These are phyloP conservation scores for Myripristis murdjan DNA, from an alignment of 2,797 vertebrate genomes.

Conservation along the genomic window DNA sequence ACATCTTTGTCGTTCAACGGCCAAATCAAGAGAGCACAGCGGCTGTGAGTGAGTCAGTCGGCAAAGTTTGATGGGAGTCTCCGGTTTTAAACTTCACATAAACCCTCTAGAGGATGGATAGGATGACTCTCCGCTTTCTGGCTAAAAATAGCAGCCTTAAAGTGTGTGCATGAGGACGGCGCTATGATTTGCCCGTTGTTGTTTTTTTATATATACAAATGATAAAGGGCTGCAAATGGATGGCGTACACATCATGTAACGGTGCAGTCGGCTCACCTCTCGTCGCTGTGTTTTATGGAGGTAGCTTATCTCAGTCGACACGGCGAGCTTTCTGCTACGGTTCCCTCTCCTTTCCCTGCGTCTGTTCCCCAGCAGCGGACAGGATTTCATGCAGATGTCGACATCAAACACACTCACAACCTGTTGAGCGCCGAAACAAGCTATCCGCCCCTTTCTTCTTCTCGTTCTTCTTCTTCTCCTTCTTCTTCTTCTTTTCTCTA, in stretches of 20 bases:
- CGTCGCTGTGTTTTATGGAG: slow-evolving; percentile 9
- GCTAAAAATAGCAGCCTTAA: slow-evolving; percentile 45
- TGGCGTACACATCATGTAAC: slow-evolving; percentile 39
- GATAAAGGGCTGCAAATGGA: not conserved
- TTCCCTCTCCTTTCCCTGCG: slow-evolving; percentile 12
- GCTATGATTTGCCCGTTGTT: too few species aligned
- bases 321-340: slow-evolving; percentile 33
- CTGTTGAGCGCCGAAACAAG: slow-evolving; percentile 41
- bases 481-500: not conserved
- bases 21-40: not conserved
- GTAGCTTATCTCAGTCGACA: slow-evolving; percentile 38
- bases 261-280: slow-evolving; percentile 64
- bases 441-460: slow-evolving; percentile 20
- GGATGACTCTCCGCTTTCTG: slow-evolving; percentile 1
- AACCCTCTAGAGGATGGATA: not conserved
- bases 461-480: too few species aligned
- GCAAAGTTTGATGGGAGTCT: slow-evolving; percentile 11
- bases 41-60: not conserved
- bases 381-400: slow-evolving; percentile 57
- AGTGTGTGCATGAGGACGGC: not conserved
- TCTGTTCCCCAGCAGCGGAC: slow-evolving; percentile 24
- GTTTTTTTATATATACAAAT: too few species aligned
- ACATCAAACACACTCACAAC: slow-evolving; percentile 52
- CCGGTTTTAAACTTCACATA: slow-evolving; percentile 34
- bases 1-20: not conserved